Conservation (phyloP, 2,888 invertebrate species). For the Trichopoda pennipes region DNA sequence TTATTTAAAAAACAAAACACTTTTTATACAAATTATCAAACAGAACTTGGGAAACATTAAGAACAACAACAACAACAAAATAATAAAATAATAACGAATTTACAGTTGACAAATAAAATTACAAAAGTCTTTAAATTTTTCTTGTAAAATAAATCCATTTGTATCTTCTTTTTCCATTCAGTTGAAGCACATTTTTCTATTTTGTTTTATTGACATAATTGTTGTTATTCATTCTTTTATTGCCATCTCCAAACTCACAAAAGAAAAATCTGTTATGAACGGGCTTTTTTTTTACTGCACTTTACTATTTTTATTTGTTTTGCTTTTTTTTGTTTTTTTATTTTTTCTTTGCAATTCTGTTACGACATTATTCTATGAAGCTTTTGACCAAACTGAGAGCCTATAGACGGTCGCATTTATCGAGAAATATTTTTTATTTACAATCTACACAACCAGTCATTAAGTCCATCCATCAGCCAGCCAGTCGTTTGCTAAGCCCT, state of each 20-base stretch:
- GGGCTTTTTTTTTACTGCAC: constrained; percentile 37
- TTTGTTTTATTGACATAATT: constrained; percentile 8
- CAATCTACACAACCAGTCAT: constrained; percentile 47
- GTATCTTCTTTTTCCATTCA: constrained; percentile 39
- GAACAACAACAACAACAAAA: constrained; percentile 19
- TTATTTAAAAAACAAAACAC: too few relatives aligned
- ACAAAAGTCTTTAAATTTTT: not conserved
- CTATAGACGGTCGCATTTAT: constrained; percentile 57
- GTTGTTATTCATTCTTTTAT: constrained; percentile 27
- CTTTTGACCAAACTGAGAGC: constrained; percentile 69
- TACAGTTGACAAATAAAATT: too few relatives aligned
- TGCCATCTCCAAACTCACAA: constrained; percentile 51
- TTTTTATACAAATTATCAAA: constrained; percentile 49
- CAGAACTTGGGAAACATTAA: constrained; percentile 45
- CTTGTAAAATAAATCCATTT: constrained; percentile 21
- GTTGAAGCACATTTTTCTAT: constrained; percentile 8
- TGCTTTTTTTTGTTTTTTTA: constrained; percentile 9
- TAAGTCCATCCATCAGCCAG: constrained; percentile 22
- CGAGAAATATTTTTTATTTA: constrained; percentile 66
- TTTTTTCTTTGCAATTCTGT: constrained; percentile 51
- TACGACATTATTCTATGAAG: constrained; percentile 69
- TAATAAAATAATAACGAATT: constrained; percentile 13
- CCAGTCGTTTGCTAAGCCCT: constrained; percentile 25
- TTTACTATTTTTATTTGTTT: constrained; percentile 26
- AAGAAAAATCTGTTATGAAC: constrained; percentile 48